Percentiles rank a stretch among this genome's conserved stretches.
Conservation (phyloP, 2,797 vertebrate species). For the Helostoma temminkii region DNA sequence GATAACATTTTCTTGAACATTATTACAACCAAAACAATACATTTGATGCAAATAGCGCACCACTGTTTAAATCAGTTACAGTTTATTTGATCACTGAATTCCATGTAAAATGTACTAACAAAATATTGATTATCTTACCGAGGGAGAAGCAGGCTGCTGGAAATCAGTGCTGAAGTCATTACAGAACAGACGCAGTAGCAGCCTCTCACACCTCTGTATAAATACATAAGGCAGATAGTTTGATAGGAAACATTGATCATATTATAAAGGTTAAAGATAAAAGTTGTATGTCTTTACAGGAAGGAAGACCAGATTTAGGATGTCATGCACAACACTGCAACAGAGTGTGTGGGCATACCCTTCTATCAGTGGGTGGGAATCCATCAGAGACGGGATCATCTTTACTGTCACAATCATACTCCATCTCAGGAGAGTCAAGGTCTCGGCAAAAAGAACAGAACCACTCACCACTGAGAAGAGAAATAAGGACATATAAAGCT, state of each 20-base stretch:
- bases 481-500: neutral
- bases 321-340: neutral
- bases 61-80: too few species aligned
- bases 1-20: too few species aligned
- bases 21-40: too few species aligned
- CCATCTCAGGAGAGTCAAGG: slow-evolving; percentile 89
- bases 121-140: slow-evolving; percentile 82
- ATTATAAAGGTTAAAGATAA: neutral
- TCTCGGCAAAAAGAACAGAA: slow-evolving; percentile 95
- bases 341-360: slow-evolving; percentile 82
- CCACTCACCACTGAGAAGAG: slow-evolving; percentile 91
- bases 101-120: neutral
- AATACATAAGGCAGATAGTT: neutral
- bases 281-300: neutral
- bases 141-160: slow-evolving; percentile 91
- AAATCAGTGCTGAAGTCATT: slow-evolving; percentile 96
- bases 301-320: neutral
- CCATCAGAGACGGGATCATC: slow-evolving; percentile 63
- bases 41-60: too few species aligned
- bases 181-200: slow-evolving; percentile 93
- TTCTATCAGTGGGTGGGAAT: slow-evolving; percentile 84
- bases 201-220: slow-evolving; percentile 91
- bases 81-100: too few species aligned
- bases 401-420: slow-evolving; percentile 88
- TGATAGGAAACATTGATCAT: neutral